A percentile compares a stretch with the other conserved stretches of the same genome.
phyloP scores from a whole-genome alignment of 2,113 vertebrate species.

The Notarius quadriscutis region DNA sequence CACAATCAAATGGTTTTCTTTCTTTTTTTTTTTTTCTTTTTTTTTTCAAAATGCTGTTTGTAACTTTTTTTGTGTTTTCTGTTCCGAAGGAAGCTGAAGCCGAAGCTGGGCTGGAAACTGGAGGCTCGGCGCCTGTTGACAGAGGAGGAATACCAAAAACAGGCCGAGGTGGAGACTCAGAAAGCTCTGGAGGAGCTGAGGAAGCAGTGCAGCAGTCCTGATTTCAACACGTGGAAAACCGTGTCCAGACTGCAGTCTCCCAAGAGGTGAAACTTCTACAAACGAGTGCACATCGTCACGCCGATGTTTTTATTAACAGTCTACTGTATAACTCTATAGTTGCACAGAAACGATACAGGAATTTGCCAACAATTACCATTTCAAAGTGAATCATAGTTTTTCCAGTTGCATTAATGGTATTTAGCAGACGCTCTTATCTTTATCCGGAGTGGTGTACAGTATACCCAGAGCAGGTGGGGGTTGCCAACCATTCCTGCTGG shows the following conservation, averaged over 20 bases:
- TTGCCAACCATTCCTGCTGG: no score
- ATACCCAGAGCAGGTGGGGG: no score
- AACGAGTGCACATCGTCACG: neutral
- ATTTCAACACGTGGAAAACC: conserved; percentile 83
- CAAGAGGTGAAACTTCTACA: conserved; percentile 77
- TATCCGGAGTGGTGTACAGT: no score
- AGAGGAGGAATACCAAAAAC: conserved; percentile 85
- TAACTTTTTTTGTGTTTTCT: neutral
- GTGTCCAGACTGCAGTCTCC: conserved; percentile 90
- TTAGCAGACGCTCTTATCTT: no score
- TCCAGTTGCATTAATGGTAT: no score
- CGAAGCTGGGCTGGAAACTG: conserved; percentile 62
- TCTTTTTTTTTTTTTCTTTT: neutral
- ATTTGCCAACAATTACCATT: neutral
- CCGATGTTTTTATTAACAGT: no score
- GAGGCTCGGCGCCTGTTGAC: conserved; percentile 83
- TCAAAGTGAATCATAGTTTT: neutral
- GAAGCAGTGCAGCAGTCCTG: conserved; percentile 82
- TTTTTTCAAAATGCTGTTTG: neutral
- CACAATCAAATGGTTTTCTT: no score
- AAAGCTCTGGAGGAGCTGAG: conserved; percentile 85
- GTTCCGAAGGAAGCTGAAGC: conserved; percentile 73
- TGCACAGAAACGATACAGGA: neutral
- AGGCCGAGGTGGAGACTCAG: conserved; percentile 85
- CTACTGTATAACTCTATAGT: no score